phyloP scores from a whole-genome alignment of 2,797 vertebrate genomes.

The Cheirogaleus major region DNA sequence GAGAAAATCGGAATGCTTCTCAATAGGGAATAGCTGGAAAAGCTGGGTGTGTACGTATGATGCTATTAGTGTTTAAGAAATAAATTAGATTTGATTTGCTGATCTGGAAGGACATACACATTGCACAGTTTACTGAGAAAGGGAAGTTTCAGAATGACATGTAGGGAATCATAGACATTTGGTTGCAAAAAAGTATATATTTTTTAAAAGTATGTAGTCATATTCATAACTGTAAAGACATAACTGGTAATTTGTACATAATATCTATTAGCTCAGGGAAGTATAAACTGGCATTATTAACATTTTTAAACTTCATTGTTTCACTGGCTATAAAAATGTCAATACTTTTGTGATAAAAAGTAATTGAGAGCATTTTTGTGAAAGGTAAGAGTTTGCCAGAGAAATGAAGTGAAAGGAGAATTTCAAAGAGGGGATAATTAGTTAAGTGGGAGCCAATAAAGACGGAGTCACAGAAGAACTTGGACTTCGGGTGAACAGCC shows the following conservation, averaged over 20 bases:
- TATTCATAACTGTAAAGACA: not conserved
- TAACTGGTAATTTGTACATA: not conserved
- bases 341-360: not conserved
- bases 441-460: not conserved
- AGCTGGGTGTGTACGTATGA: not conserved
- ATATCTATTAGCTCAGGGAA: not conserved
- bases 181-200: not conserved
- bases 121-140: not conserved
- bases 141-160: not conserved
- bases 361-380: not conserved
- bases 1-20: constrained; percentile 5
- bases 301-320: constrained; percentile 6
- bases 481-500: not conserved
- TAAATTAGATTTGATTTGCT: not conserved
- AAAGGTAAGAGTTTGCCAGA: not conserved
- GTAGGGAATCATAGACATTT: not conserved
- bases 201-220: not conserved
- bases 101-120: not conserved
- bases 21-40: not conserved
- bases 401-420: not conserved
- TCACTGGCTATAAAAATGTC: not conserved
- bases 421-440: not conserved
- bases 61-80: not conserved
- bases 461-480: not conserved
- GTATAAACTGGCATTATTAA: not conserved